Percentiles rank a stretch among this genome's conserved stretches.
phyloP scores from a whole-genome alignment of 2,797 vertebrate genomes.

The Cichlasoma orientale region DNA sequence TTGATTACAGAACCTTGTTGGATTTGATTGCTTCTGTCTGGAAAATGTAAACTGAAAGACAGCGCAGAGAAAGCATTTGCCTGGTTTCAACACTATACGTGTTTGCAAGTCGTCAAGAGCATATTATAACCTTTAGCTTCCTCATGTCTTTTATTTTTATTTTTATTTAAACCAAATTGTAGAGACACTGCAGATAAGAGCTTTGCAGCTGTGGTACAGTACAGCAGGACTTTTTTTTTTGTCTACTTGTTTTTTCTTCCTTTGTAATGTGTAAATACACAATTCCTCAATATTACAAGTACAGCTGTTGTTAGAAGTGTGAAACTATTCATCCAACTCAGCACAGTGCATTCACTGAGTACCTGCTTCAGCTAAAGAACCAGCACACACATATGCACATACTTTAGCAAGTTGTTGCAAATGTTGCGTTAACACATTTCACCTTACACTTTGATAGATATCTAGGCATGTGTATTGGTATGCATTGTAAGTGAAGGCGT shows the following conservation, averaged over 20 bases:
- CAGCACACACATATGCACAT: neutral
- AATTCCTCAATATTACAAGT: neutral
- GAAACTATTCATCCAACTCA: neutral
- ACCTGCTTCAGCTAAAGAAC: neutral
- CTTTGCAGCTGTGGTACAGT: neutral
- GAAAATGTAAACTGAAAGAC: constrained; percentile 1
- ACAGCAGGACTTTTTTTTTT: neutral
- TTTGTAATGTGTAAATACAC: constrained; percentile 2
- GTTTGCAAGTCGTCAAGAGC: neutral
- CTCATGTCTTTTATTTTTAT: neutral
- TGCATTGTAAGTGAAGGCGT: neutral
- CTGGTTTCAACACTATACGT: neutral
- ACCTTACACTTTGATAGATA: neutral
- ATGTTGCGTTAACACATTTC: neutral
- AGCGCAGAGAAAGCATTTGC: neutral
- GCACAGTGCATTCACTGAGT: neutral
- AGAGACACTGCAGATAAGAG: neutral
- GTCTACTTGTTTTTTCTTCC: accelerated
- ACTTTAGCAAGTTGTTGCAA: neutral
- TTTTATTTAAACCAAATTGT: neutral
- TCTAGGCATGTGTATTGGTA: neutral
- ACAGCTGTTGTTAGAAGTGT: neutral
- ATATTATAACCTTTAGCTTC: constrained; percentile 7
- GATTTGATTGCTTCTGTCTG: constrained; percentile 37
- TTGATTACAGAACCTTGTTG: constrained; percentile 27